These are phyloP conservation scores for Priocnemis perturbator DNA, from an alignment of 2,888 invertebrate species.

Conservation along the genomic window DNA sequence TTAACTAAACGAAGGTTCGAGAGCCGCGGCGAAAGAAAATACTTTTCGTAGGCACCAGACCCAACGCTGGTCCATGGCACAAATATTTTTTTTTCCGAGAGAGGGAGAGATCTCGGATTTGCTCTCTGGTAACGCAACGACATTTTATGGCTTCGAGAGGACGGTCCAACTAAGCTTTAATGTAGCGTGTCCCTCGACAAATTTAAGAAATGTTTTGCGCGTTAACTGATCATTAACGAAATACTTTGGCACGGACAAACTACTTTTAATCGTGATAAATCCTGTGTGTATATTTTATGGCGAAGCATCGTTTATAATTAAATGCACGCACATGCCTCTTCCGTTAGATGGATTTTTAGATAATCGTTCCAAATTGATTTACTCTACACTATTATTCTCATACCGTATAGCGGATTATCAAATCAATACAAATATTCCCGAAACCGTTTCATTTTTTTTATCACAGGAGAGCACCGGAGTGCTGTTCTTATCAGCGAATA, in stretches of 20 bases:
- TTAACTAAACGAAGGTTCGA: slow-evolving; percentile 55
- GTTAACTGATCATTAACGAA: slow-evolving; percentile 42
- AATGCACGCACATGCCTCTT: background rate
- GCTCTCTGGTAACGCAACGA: slow-evolving; percentile 49
- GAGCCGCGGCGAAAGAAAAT: slow-evolving; percentile 35
- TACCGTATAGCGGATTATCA: slow-evolving; percentile 31
- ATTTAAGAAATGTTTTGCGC: slow-evolving; percentile 28
- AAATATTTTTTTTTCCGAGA: slow-evolving; percentile 30
- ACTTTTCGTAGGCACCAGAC: slow-evolving; percentile 42
- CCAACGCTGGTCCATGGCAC: slow-evolving; percentile 52
- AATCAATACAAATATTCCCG: slow-evolving; percentile 32
- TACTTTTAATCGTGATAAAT: slow-evolving; percentile 36
- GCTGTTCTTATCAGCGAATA: slow-evolving; percentile 45
- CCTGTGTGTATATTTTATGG: slow-evolving; percentile 18
- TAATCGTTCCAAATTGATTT: slow-evolving; percentile 17
- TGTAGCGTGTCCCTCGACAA: slow-evolving; percentile 22
- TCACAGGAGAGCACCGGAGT: slow-evolving; percentile 60
- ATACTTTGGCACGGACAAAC: slow-evolving; percentile 58
- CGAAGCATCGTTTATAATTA: background rate
- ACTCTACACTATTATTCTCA: slow-evolving; percentile 31
- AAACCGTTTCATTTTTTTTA: slow-evolving; percentile 48
- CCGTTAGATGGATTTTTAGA: background rate
- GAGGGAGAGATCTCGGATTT: slow-evolving; percentile 37
- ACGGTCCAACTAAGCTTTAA: slow-evolving; percentile 35
- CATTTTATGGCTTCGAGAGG: slow-evolving; percentile 42